Evolutionary conservation across 2,113 vertebrate genomes (phyloP).

Genomic region (Percina caprodes): DNA sequence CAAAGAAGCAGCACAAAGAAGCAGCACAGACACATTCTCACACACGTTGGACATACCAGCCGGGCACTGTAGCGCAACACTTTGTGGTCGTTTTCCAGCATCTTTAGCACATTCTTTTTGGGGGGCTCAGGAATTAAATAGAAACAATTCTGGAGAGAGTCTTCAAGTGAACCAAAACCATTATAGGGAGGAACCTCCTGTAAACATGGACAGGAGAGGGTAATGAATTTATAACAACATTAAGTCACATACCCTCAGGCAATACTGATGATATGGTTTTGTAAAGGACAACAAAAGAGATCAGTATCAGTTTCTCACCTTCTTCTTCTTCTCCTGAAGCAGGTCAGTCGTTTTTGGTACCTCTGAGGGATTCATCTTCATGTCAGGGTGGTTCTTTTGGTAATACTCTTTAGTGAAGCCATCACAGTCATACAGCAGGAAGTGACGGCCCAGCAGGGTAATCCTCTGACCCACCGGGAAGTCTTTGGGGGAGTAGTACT

Average conservation of each 20-base stretch:
- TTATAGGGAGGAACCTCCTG: slow-evolving; percentile 94
- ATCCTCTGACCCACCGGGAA: slow-evolving; percentile 88
- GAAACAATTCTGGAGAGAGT: slow-evolving; percentile 94
- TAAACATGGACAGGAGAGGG: neutral
- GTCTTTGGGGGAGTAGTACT: slow-evolving; percentile 92
- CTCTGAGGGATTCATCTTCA: slow-evolving; percentile 82
- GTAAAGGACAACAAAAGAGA: neutral
- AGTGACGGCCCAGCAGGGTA: slow-evolving; percentile 87
- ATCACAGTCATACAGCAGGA: slow-evolving; percentile 92
- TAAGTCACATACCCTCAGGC: neutral
- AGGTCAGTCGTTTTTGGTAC: slow-evolving; percentile 64
- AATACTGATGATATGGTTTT: neutral
- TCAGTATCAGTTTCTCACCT: slow-evolving; percentile 53
- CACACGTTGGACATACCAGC: slow-evolving; percentile 84
- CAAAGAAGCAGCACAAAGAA: neutral
- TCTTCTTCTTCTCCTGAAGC: slow-evolving; percentile 9
- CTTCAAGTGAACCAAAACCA: slow-evolving; percentile 91
- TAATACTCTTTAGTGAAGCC: slow-evolving; percentile 91
- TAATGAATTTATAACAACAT: neutral
- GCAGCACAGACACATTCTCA: neutral
- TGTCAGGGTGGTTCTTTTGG: slow-evolving; percentile 85
- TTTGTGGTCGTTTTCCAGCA: slow-evolving; percentile 88
- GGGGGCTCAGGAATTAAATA: slow-evolving; percentile 89
- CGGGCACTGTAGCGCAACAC: slow-evolving; percentile 87
- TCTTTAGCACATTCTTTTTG: slow-evolving; percentile 87